phyloP scores from a whole-genome alignment of 2,888 invertebrate genomes.

The Hirtodrosophila duncani region DNA sequence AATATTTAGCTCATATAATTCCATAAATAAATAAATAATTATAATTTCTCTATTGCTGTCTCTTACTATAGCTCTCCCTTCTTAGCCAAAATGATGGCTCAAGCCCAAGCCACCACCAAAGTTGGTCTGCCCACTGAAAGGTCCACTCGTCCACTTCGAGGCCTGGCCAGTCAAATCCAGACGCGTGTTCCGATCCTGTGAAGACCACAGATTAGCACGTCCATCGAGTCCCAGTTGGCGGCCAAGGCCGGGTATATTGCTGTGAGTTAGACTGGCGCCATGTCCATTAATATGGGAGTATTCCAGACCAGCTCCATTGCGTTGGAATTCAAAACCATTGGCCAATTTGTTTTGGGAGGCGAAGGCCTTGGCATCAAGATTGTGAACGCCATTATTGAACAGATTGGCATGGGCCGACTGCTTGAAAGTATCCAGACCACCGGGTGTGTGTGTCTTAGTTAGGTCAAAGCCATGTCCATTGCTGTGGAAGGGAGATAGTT shows the following conservation, averaged over 20 bases:
- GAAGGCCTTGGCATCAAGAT: constrained; percentile 66
- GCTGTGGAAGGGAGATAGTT: constrained; percentile 20
- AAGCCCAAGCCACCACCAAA: too few species aligned
- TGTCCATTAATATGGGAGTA: constrained; percentile 70
- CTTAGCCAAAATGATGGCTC: too few species aligned
- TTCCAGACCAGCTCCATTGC: constrained; percentile 68
- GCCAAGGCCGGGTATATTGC: constrained; percentile 67
- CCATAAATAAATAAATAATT: too few species aligned
- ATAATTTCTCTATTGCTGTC: too few species aligned
- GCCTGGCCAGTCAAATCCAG: constrained; percentile 39
- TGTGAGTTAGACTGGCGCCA: constrained; percentile 58
- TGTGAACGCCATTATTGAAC: constrained; percentile 66
- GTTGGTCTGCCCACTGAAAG: too few species aligned
- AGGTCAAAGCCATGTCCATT: constrained; percentile 56
- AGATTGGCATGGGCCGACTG: constrained; percentile 59
- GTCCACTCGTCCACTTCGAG: constrained; percentile 42
- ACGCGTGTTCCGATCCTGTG: constrained; percentile 45
- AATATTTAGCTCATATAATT: too few species aligned
- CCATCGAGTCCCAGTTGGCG: constrained; percentile 52
- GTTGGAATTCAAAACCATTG: constrained; percentile 72
- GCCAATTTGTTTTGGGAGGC: constrained; percentile 69
- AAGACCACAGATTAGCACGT: constrained; percentile 48
- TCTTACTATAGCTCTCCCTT: too few species aligned
- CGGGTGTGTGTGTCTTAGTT: constrained; percentile 57
- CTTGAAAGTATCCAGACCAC: constrained; percentile 50